Conservation (phyloP, 2,888 invertebrate genomes). For the Theretra japonica region DNA sequence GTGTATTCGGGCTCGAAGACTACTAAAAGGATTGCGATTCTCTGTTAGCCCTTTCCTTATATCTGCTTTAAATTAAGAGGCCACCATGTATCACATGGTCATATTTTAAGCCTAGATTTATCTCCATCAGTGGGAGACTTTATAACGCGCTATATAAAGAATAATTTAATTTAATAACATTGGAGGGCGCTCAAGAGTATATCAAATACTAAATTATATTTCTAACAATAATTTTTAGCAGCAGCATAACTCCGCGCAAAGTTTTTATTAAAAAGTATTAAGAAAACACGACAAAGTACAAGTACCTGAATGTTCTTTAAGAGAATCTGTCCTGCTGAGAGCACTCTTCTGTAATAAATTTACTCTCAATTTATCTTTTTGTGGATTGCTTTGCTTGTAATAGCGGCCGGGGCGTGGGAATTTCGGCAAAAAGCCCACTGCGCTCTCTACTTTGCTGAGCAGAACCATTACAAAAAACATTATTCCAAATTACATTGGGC, state of each 20-base stretch:
- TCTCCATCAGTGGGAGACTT: no score
- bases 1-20: no score
- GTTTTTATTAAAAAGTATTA: constrained; percentile 57
- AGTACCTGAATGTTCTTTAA: constrained; percentile 69
- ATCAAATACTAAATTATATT: constrained; percentile 1
- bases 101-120: background rate
- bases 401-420: constrained; percentile 63
- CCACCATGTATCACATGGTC: no score
- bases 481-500: constrained; percentile 77
- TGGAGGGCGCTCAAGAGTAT: background rate
- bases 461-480: constrained; percentile 75
- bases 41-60: no score
- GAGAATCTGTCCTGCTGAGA: constrained; percentile 75
- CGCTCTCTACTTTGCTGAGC: constrained; percentile 65
- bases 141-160: background rate
- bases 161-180: background rate
- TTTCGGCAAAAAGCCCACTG: constrained; percentile 64
- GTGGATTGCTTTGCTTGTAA: constrained; percentile 71
- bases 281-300: constrained; percentile 63
- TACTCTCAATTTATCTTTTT: constrained; percentile 76
- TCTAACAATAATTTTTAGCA: background rate
- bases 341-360: constrained; percentile 74
- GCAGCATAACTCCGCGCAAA: constrained; percentile 36
- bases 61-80: no score
- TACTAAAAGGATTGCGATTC: no score